Evolutionary conservation across 1,140 invertebrate species (phyloP).

Genomic region (Zaprionus tsacasi): DNA sequence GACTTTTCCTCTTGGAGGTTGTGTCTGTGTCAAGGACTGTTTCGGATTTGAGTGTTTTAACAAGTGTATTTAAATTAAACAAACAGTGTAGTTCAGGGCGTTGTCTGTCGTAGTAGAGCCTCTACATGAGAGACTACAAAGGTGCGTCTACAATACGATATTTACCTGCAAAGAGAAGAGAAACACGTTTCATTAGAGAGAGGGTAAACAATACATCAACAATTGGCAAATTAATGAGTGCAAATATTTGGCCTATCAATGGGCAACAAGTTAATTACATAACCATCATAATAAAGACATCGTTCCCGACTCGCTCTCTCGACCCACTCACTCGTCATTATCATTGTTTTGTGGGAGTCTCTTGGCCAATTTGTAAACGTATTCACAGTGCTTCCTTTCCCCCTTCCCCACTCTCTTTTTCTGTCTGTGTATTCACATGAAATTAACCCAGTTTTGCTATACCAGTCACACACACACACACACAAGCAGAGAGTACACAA

Average conservation of each 20-base stretch:
- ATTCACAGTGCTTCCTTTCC: neutral
- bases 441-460: slow-evolving; percentile 72
- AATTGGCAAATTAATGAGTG: slow-evolving; percentile 7
- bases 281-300: slow-evolving; percentile 5
- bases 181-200: slow-evolving; percentile 31
- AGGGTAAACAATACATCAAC: slow-evolving; percentile 12
- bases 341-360: neutral
- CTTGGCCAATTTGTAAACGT: neutral
- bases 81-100: slow-evolving; percentile 13
- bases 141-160: neutral
- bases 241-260: slow-evolving; percentile 5
- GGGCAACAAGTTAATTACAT: slow-evolving; percentile 1
- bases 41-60: slow-evolving; percentile 7
- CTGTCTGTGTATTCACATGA: slow-evolving; percentile 24
- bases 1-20: neutral
- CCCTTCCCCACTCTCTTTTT: neutral
- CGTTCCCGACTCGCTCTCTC: neutral
- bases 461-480: slow-evolving; percentile 24
- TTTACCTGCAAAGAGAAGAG: slow-evolving; percentile 66
- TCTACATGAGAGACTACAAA: neutral
- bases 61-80: neutral
- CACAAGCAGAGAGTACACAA: slow-evolving; percentile 13
- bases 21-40: neutral
- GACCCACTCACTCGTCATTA: neutral
- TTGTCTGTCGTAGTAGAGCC: neutral